Percentiles rank a stretch among this genome's conserved stretches.
phyloP scores from a whole-genome alignment of 2,113 vertebrate species.

The Pavo muticus region DNA sequence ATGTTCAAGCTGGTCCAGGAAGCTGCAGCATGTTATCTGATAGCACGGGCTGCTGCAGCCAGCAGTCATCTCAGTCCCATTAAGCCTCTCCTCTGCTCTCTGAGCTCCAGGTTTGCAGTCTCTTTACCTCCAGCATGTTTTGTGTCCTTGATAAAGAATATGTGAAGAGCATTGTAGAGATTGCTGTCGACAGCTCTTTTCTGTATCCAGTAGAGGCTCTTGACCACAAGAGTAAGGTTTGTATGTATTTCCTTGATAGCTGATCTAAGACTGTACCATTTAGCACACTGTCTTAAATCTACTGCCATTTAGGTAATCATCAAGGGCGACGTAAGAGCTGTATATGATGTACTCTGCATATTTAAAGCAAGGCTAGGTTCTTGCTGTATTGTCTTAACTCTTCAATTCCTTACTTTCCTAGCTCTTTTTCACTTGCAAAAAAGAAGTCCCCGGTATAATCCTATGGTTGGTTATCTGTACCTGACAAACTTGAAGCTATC shows the following conservation, averaged over 20 bases:
- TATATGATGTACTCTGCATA: background rate
- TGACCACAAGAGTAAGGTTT: background rate
- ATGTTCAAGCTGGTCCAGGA: fast-evolving
- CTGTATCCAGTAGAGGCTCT: background rate
- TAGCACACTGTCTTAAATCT: background rate
- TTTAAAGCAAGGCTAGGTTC: background rate
- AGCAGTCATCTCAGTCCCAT: background rate
- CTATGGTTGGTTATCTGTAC: background rate
- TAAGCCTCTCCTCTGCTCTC: background rate
- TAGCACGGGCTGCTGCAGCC: background rate
- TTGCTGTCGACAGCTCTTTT: background rate
- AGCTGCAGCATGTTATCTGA: background rate
- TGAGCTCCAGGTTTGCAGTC: background rate
- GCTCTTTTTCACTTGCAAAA: background rate
- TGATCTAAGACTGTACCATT: background rate
- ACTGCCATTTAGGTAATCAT: background rate
- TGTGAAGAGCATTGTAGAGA: background rate
- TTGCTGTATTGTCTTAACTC: background rate
- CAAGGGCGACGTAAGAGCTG: background rate
- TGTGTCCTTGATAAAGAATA: background rate
- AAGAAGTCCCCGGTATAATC: background rate
- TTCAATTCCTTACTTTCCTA: background rate
- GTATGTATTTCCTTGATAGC: background rate
- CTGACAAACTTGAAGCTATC: background rate
- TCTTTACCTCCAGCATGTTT: background rate